phyloP scores from a whole-genome alignment of 2,797 vertebrate genomes.

The Erpetoichthys calabaricus region DNA sequence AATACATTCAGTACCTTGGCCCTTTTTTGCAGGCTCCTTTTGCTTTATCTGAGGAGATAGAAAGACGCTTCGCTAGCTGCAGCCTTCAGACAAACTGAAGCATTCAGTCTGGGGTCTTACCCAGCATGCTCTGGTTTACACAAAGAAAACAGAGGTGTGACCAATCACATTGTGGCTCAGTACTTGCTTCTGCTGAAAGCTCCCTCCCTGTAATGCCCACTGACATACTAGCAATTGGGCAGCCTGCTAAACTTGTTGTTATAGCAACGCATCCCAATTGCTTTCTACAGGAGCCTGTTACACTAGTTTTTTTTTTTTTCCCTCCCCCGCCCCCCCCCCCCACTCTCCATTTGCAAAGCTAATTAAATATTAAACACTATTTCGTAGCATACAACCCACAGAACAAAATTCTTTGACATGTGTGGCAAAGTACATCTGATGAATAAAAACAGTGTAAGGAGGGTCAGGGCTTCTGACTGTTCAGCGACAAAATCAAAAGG shows the following conservation, averaged over 20 bases:
- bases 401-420: too few species aligned
- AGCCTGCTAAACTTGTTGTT: constrained; percentile 60
- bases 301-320: constrained; percentile 29
- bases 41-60: constrained; percentile 50
- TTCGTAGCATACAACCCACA: too few species aligned
- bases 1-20: constrained; percentile 43
- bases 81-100: constrained; percentile 66
- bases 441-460: too few species aligned
- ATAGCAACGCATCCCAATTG: constrained; percentile 76
- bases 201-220: constrained; percentile 61
- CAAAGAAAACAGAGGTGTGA: constrained; percentile 93
- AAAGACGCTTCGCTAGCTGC: constrained; percentile 53
- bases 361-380: constrained; percentile 51
- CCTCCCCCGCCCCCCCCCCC: constrained; percentile 20
- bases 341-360: constrained; percentile 41
- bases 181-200: constrained; percentile 49
- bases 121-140: constrained; percentile 76
- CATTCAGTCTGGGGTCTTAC: constrained; percentile 70
- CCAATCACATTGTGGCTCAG: constrained; percentile 74
- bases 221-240: constrained; percentile 62
- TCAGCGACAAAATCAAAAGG: too few species aligned
- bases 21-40: constrained; percentile 39
- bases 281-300: constrained; percentile 39
- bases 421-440: too few species aligned
- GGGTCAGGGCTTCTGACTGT: too few species aligned